Evolutionary conservation across 1,140 invertebrate genomes (phyloP).

Genomic region (Nymphalis io): DNA sequence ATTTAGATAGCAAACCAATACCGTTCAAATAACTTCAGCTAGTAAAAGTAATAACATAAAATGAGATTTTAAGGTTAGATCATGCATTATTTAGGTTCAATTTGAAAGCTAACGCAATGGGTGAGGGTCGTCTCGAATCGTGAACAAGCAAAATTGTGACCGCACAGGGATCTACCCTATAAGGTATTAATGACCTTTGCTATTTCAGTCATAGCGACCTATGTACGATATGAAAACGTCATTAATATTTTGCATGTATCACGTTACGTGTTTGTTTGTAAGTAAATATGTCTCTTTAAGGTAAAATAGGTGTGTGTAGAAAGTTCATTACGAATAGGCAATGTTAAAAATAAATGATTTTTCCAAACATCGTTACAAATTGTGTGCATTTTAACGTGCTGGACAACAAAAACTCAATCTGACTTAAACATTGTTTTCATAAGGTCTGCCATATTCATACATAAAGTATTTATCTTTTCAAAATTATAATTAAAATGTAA

Average conservation of each 20-base stretch:
- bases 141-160: conserved; percentile 69
- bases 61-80: conserved; percentile 53
- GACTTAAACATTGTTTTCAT: too few relatives aligned
- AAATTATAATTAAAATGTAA: too few relatives aligned
- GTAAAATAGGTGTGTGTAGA: background rate
- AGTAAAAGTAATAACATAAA: conserved; percentile 45
- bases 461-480: too few relatives aligned
- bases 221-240: conserved; percentile 54
- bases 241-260: conserved; percentile 54
- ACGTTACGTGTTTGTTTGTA: conserved; percentile 33
- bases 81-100: conserved; percentile 72
- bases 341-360: too few relatives aligned
- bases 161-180: conserved; percentile 54
- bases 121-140: conserved; percentile 59
- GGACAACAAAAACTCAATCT: too few relatives aligned
- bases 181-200: conserved; percentile 64
- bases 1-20: conserved; percentile 48
- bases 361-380: too few relatives aligned
- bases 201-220: conserved; percentile 43
- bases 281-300: background rate
- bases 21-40: conserved; percentile 38
- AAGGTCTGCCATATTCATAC: too few relatives aligned
- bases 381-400: too few relatives aligned
- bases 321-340: background rate
- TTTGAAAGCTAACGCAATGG: conserved; percentile 67